These are phyloP conservation scores for Anableps anableps DNA, from an alignment of 2,797 vertebrate genomes.

Conservation along the genomic window DNA sequence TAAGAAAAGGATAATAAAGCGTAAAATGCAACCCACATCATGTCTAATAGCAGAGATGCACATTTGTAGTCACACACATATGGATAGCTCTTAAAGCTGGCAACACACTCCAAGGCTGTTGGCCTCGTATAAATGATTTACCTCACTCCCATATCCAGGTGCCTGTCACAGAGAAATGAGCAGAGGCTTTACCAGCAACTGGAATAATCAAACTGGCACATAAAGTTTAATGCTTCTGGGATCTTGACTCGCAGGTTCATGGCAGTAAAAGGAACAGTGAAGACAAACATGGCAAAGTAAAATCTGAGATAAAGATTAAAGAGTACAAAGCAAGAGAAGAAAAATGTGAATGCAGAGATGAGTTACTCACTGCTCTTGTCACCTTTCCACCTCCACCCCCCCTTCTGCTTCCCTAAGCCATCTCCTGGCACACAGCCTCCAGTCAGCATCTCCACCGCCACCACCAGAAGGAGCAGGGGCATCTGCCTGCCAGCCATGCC, in stretches of 20 bases:
- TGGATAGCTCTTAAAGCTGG: constrained; percentile 54
- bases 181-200: constrained; percentile 43
- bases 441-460: constrained; percentile 78
- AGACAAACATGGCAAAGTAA: constrained; percentile 8
- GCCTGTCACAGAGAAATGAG: constrained; percentile 53
- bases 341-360: constrained; percentile 39
- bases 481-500: constrained; percentile 82
- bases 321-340: constrained; percentile 22
- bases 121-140: constrained; percentile 59
- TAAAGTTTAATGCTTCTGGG: constrained; percentile 34
- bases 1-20: constrained; percentile 52
- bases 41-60: constrained; percentile 50
- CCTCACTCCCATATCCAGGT: constrained; percentile 51
- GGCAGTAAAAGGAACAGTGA: constrained; percentile 18
- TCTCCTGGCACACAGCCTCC: constrained; percentile 79
- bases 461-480: constrained; percentile 83
- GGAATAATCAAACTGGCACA: constrained; percentile 51
- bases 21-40: constrained; percentile 54
- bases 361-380: constrained; percentile 93
- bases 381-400: constrained; percentile 93
- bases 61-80: constrained; percentile 42
- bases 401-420: constrained; percentile 81
- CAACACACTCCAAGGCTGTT: constrained; percentile 52
- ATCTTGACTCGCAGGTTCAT: constrained; percentile 13
- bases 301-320: neutral